Percentiles rank a stretch among this genome's conserved stretches.
phyloP scores from a whole-genome alignment of 2,113 vertebrate genomes.

The Oryctolagus cuniculus region DNA sequence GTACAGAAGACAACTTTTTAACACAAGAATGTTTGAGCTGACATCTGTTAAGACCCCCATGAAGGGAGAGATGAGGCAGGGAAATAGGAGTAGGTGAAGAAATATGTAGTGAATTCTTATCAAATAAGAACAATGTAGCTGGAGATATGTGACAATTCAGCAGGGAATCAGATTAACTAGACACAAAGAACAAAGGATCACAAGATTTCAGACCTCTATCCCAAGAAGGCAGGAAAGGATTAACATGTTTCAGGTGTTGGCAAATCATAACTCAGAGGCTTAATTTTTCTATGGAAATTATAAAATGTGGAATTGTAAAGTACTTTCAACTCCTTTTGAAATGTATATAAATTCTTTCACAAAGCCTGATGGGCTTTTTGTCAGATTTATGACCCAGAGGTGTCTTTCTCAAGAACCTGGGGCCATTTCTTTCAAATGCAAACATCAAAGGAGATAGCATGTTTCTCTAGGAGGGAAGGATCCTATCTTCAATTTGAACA shows the following conservation, averaged over 20 bases:
- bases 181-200: neutral
- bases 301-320: neutral
- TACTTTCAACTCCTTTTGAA: neutral
- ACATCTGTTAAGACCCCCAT: neutral
- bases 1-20: neutral
- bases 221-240: neutral
- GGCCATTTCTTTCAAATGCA: neutral
- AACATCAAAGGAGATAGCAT: neutral
- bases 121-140: neutral
- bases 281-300: conserved; percentile 29
- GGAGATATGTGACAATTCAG: neutral
- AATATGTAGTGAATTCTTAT: neutral
- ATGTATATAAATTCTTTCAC: neutral
- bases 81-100: neutral
- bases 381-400: neutral
- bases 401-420: neutral
- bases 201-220: neutral
- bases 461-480: neutral
- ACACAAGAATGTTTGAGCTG: neutral
- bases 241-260: neutral
- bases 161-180: neutral
- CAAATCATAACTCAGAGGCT: neutral
- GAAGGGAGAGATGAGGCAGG: neutral
- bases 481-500: neutral
- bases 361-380: neutral